Conservation (phyloP, 1,140 invertebrate species). For the Eurytemora carolleeae region DNA sequence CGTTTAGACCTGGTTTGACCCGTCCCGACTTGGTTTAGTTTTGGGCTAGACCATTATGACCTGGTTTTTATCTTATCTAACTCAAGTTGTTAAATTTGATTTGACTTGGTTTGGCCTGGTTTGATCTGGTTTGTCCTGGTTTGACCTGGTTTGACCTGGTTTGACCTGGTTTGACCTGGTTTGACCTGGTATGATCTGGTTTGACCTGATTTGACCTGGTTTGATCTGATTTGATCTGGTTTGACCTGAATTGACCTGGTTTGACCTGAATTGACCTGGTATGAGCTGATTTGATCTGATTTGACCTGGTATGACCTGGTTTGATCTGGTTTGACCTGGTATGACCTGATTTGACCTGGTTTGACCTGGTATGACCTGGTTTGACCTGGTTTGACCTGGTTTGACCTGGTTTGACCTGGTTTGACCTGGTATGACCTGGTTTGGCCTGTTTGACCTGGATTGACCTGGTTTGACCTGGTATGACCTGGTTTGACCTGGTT, state of each 20-base stretch:
- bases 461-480: constrained; percentile 17
- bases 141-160: constrained; percentile 18
- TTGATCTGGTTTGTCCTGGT: constrained; percentile 18
- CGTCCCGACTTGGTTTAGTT: constrained; percentile 17
- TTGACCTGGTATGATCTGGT: too few relatives aligned
- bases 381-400: constrained; percentile 19
- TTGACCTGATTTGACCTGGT: constrained; percentile 18
- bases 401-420: constrained; percentile 17
- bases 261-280: too few relatives aligned
- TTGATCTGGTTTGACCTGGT: too few relatives aligned
- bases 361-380: constrained; percentile 17
- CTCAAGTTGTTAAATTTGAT: constrained; percentile 19
- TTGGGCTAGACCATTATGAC: constrained; percentile 19
- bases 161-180: constrained; percentile 21
- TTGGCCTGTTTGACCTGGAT: constrained; percentile 16
- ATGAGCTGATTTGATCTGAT: too few relatives aligned
- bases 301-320: too few relatives aligned
- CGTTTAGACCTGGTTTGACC: constrained; percentile 12
- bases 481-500: constrained; percentile 16
- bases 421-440: constrained; percentile 17
- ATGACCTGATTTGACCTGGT: too few relatives aligned
- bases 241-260: too few relatives aligned
- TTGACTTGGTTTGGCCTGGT: constrained; percentile 19
- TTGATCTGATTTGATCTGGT: constrained; percentile 15
- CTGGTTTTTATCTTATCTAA: constrained; percentile 18